These are phyloP conservation scores for Sinocyclocheilus rhinocerous DNA, from an alignment of 2,113 vertebrate species.

Conservation along the genomic window DNA sequence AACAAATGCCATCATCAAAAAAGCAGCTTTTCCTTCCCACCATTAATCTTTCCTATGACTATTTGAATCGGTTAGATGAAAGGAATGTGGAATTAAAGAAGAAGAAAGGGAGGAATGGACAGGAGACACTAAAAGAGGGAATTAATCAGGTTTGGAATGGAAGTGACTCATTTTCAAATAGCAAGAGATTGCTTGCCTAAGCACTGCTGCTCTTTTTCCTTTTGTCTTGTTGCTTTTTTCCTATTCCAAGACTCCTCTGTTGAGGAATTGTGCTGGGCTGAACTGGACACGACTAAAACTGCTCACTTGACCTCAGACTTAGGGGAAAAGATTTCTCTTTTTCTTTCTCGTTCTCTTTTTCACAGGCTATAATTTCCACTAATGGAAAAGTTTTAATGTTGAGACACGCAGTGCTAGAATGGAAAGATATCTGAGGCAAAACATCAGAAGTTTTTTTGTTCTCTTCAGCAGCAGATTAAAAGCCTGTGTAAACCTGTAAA, in stretches of 20 bases:
- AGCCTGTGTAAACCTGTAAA: too few relatives aligned
- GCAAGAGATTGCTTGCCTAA: constrained; percentile 2
- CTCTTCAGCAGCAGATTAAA: not conserved
- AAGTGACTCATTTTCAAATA: not conserved
- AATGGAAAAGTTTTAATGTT: not conserved
- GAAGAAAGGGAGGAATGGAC: not conserved
- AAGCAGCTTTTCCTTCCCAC: constrained; percentile 19
- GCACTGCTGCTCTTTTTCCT: not conserved
- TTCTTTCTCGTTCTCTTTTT: not conserved
- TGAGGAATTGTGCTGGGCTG: not conserved
- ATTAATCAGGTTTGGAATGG: constrained; percentile 31
- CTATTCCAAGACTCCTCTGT: not conserved
- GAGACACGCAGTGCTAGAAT: not conserved
- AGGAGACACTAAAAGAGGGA: constrained; percentile 12
- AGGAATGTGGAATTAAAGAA: constrained; percentile 9
- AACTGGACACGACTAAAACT: not conserved
- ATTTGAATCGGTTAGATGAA: constrained; percentile 33
- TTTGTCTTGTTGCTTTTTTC: not conserved
- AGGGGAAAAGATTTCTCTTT: not conserved
- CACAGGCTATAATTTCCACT: not conserved
- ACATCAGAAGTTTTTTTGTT: not conserved
- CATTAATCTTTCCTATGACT: constrained; percentile 39
- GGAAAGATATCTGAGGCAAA: not conserved
- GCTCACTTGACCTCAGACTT: not conserved
- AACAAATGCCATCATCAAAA: constrained; percentile 48